Percentiles rank a stretch among this genome's conserved stretches.
phyloP scores from a whole-genome alignment of 53 echinoderm and acorn worm genomes.

The Antedon mediterranea region DNA sequence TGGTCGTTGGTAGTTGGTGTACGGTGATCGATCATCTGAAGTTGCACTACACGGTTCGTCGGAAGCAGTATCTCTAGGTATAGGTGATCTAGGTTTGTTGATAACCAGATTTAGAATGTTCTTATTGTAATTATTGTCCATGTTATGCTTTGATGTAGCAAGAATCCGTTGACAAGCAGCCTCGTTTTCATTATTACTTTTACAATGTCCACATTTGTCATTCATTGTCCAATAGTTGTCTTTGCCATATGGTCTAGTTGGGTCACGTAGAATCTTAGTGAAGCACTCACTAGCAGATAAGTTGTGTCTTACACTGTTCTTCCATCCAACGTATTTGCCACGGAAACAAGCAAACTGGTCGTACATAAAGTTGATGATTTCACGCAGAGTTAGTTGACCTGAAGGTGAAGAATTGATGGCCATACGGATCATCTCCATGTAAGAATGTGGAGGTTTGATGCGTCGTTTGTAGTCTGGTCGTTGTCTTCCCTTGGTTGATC shows the following conservation, averaged over 20 bases:
- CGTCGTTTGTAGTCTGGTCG: slow-evolving; percentile 40
- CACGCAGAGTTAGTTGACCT: slow-evolving; percentile 24
- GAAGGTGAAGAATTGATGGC: slow-evolving; percentile 29
- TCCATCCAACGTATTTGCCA: slow-evolving; percentile 41
- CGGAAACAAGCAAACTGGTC: slow-evolving; percentile 25
- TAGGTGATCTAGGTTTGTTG: too few relatives aligned
- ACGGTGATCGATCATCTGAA: neutral
- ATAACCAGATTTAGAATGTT: too few relatives aligned
- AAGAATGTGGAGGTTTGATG: slow-evolving; percentile 33
- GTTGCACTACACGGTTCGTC: too few relatives aligned
- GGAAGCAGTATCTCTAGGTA: too few relatives aligned
- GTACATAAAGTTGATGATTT: slow-evolving; percentile 31
- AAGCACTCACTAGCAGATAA: slow-evolving; percentile 35
- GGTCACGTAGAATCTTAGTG: slow-evolving; percentile 32
- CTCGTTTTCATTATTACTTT: neutral
- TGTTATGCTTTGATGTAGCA: neutral
- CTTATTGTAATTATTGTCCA: too few relatives aligned
- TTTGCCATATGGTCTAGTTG: slow-evolving; percentile 31
- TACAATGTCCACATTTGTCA: slow-evolving; percentile 26
- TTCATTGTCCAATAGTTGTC: slow-evolving; percentile 70
- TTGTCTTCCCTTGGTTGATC: slow-evolving; percentile 25
- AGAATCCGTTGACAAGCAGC: neutral
- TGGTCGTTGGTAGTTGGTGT: neutral
- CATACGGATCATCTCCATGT: slow-evolving; percentile 37
- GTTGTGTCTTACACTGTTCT: slow-evolving; percentile 53